Evolutionary conservation across 2,888 invertebrate species (phyloP).

Genomic region (Zaprionus lineosus): DNA sequence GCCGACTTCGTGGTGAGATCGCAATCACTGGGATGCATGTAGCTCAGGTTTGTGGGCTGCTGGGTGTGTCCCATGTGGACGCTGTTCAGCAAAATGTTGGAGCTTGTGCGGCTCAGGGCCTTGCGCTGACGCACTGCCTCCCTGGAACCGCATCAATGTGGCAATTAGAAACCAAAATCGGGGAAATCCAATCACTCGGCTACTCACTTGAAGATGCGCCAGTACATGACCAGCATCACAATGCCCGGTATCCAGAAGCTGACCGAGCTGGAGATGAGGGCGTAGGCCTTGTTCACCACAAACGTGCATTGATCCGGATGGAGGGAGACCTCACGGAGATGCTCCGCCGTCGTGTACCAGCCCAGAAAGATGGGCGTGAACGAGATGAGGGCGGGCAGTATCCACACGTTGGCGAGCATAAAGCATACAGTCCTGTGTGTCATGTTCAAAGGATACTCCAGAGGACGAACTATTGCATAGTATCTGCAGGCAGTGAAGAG

Average conservation of each 20-base stretch:
- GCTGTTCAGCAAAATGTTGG: slow-evolving; percentile 92
- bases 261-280: slow-evolving; percentile 93
- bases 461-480: slow-evolving; percentile 95
- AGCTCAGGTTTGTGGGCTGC: slow-evolving; percentile 87
- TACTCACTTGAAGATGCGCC: slow-evolving; percentile 87
- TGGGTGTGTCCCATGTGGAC: slow-evolving; percentile 92
- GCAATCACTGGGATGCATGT: slow-evolving; percentile 86
- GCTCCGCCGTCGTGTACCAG: slow-evolving; percentile 95
- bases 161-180: slow-evolving; percentile 24
- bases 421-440: slow-evolving; percentile 90
- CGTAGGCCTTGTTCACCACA: slow-evolving; percentile 93
- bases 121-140: slow-evolving; percentile 92
- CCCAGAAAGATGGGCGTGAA: slow-evolving; percentile 97
- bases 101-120: slow-evolving; percentile 92
- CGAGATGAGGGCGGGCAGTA: slow-evolving; percentile 94
- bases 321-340: slow-evolving; percentile 84
- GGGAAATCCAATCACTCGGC: not conserved
- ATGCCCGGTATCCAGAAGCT: slow-evolving; percentile 97
- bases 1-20: slow-evolving; percentile 83
- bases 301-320: slow-evolving; percentile 91
- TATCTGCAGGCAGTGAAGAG: slow-evolving; percentile 84
- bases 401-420: slow-evolving; percentile 95
- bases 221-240: slow-evolving; percentile 96
- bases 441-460: slow-evolving; percentile 97
- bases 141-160: slow-evolving; percentile 77